Base-by-base conservation (phyloP, 2,797 vertebrate species). In the Neoniphon sammara region DNA sequence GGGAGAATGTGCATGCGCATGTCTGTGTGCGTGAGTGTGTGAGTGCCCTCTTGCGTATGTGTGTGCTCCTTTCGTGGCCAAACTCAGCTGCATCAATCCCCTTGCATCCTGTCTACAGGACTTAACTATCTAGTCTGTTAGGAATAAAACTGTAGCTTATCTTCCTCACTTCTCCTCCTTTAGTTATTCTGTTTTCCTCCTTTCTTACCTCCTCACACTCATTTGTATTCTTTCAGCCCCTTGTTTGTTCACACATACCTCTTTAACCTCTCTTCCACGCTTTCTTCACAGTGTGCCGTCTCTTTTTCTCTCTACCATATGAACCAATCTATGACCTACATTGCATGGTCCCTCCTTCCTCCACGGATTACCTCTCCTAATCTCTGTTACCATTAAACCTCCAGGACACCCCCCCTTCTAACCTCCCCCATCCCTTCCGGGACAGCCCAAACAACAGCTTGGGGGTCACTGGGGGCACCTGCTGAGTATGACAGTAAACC, bases 301-400 rank as follows among this genome's bases (percentile, higher is more conserved):
- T 77, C 59, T 58, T 36, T 63, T 47, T 63, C 58, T 55, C 71
- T 46, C 70, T 36, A 58, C 44, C 47, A 55, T 15, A 10, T 30
- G 11, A 44, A 49, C 34, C 75, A 81, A 87, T 87, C 77, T 83
- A 80, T 90, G 88, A 88, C 83, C 86, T 85, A 91, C 75, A 89
- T 86, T 54, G 66, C 73, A 15, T 8, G 21, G 87, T 80, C 79
- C 81, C 87, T 85, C 85, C 91, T 87, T 77, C 77, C 54, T 75
- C 71, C 25, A 14, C 49, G 90, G 93, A 94, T 94, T 94, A 94
- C 64, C 78, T 77, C 86, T 77, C 73, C 86, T 93, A 93, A 93
- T 92, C 93, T 92, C 88, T 63, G 83, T 87, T 88, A 85, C 91
- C 89, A 85, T 85, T 92, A 92, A 92, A 85, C 70, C 84, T 78